Base-by-base conservation (phyloP, 2,888 invertebrate species). In the Diarsia dahlii region DNA sequence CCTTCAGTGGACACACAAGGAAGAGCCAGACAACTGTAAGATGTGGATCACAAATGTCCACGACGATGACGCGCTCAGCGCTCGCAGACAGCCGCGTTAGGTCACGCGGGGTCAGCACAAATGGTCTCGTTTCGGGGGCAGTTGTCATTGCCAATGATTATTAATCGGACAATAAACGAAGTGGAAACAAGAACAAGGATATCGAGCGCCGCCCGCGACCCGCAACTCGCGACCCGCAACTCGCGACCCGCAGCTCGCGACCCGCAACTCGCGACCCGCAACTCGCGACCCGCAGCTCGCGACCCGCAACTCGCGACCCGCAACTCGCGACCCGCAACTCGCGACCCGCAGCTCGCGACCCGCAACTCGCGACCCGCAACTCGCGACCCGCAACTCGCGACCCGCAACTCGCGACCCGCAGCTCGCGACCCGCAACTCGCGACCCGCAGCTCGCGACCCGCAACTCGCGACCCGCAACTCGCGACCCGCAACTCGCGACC, bases 171-270 rank as follows among this genome's bases (percentile, higher is more conserved):
- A 74, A 80, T 80, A 80, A 80, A 65, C 58, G 84, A 83, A 84
- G 73, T 83, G 81, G 74, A 82, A 86, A 87, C 79, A 83, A 87
- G 86, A 86, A 83, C 86, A 86, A 86, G 87, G 86, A 81, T 85
- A 80, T 70, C 82, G 28, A 71, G 66, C 74, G 74, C 39, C 62
- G 63, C 65, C 64, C 66, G 48, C 71, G 66, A 48, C 71, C 67
- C 68, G 78, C 67, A 63, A 12, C 46, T 12, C 68, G 68, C 76
- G 63, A 62, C 64, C 45, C 39, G 58, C 28, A 63, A 12, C 46
- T 12, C 68, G 68, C 76, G 63, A 62, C 64, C 45, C 74, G 74
- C 39, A 58, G 63, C 65, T 62, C 66, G 48, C 71, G 66, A 48
- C 71, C 67, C 68, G 78, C 67, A 63, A 12, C 46, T 12, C 68